phyloP scores from a whole-genome alignment of 1,140 invertebrate species.

The Rhagoletis zephyria region DNA sequence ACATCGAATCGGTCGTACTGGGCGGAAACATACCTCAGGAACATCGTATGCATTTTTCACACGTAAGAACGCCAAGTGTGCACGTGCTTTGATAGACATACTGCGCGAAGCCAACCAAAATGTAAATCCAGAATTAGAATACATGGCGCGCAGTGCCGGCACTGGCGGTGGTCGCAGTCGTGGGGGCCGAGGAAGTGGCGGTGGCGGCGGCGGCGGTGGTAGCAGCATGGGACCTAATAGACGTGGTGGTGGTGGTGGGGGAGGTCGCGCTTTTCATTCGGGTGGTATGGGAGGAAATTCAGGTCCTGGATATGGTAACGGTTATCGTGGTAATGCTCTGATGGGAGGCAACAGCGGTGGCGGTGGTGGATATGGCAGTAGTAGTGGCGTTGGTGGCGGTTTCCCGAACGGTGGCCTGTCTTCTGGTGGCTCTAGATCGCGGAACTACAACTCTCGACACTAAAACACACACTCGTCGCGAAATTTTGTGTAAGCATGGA shows the following conservation, averaged over 20 bases:
- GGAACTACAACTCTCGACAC: conserved; percentile 53
- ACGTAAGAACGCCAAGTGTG: conserved; percentile 75
- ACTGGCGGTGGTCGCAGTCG: conserved; percentile 44
- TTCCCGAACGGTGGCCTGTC: conserved; percentile 53
- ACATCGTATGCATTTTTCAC: conserved; percentile 70
- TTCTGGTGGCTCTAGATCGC: conserved; percentile 5
- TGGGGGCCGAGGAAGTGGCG: conserved; percentile 49
- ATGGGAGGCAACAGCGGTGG: background rate
- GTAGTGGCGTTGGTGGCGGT: conserved; percentile 45
- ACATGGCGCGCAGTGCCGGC: conserved; percentile 75
- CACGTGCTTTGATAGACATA: conserved; percentile 91
- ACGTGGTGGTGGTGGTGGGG: conserved; percentile 59
- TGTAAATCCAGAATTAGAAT: conserved; percentile 76
- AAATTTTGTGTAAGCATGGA: conserved; percentile 29
- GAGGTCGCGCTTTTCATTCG: conserved; percentile 64
- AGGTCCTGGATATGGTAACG: conserved; percentile 15
- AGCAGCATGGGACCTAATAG: conserved; percentile 19
- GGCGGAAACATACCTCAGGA: conserved; percentile 67
- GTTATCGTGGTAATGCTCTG: conserved; percentile 12
- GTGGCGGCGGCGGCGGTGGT: conserved; percentile 53
- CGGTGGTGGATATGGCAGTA: conserved; percentile 40
- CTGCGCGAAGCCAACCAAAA: conserved; percentile 88
- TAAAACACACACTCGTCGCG: conserved; percentile 17
- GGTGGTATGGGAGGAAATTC: conserved; percentile 68
- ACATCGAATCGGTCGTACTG: conserved; percentile 97